A percentile compares a stretch with the other conserved stretches of the same genome.
Conservation (phyloP, 2,113 vertebrate genomes). For the Xyrauchen texanus region DNA sequence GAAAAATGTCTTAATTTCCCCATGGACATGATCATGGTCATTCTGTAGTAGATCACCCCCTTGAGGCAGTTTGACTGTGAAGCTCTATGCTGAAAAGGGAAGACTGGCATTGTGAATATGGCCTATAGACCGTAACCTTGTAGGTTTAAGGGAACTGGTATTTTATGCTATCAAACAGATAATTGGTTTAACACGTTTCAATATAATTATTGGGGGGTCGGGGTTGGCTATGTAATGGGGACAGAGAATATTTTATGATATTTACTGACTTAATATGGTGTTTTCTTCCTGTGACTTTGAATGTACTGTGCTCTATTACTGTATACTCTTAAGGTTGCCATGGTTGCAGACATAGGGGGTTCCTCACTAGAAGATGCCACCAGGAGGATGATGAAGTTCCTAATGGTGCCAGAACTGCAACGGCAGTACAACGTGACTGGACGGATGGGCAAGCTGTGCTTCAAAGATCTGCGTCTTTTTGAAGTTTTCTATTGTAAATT, state of each 20-base stretch:
- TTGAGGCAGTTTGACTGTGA: no score
- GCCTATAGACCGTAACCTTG: no score
- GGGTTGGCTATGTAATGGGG: neutral
- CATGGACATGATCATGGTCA: no score
- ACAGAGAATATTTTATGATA: neutral
- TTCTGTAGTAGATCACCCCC: no score
- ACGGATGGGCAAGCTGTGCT: neutral
- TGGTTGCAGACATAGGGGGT: constrained; percentile 8
- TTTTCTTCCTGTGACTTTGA: neutral
- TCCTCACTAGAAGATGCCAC: constrained; percentile 12
- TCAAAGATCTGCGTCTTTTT: neutral
- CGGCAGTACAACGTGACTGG: neutral
- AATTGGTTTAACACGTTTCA: no score
- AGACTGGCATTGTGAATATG: no score
- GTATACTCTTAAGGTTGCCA: neutral
- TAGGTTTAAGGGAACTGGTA: no score
- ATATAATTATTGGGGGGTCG: no score
- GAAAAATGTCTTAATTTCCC: no score
- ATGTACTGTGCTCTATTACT: neutral
- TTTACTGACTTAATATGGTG: neutral
- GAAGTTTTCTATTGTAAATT: neutral
- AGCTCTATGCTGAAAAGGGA: no score
- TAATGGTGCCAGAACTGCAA: neutral
- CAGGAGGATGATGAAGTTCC: constrained; percentile 6
- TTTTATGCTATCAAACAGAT: no score